These are phyloP conservation scores for Akabosia matsudoensis DNA, from an alignment of 1,140 invertebrate species.

Conservation along the genomic window DNA sequence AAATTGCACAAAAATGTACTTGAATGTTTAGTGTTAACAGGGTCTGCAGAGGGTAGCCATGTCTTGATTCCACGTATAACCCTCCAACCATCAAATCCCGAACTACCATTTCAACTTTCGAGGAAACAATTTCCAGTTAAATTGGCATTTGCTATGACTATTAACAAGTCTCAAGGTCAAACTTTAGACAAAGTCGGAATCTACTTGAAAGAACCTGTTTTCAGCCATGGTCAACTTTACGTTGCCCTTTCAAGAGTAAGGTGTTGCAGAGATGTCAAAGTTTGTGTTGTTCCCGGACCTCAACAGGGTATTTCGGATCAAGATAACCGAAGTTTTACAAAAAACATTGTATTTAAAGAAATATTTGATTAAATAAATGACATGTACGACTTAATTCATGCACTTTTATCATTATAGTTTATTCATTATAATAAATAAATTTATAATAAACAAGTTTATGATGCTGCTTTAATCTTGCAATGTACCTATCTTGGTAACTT, in stretches of 20 bases:
- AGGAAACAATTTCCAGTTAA: slow-evolving; percentile 53
- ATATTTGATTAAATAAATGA: neutral
- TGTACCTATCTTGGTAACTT: too few relatives aligned
- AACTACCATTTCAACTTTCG: slow-evolving; percentile 53
- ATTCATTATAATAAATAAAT: too few relatives aligned
- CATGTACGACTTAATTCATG: too few relatives aligned
- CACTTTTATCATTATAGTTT: too few relatives aligned
- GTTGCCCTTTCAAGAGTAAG: slow-evolving; percentile 48
- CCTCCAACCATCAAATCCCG: slow-evolving; percentile 30
- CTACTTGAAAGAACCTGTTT: slow-evolving; percentile 48
- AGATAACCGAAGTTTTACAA: neutral
- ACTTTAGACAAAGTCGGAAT: slow-evolving; percentile 50
- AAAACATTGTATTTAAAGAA: neutral
- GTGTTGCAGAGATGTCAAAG: neutral
- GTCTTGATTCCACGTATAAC: slow-evolving; percentile 36
- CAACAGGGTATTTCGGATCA: neutral
- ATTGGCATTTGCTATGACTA: slow-evolving; percentile 57
- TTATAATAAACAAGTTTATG: too few relatives aligned
- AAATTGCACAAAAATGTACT: slow-evolving; percentile 25
- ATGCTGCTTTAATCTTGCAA: too few relatives aligned
- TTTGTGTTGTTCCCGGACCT: neutral
- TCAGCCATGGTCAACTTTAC: slow-evolving; percentile 52
- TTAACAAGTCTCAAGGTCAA: slow-evolving; percentile 57
- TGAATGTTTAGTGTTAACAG: slow-evolving; percentile 28
- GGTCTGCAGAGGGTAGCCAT: slow-evolving; percentile 28